Evolutionary conservation across 1,140 invertebrate genomes (phyloP).

Genomic region (Cydia fagiglandana): DNA sequence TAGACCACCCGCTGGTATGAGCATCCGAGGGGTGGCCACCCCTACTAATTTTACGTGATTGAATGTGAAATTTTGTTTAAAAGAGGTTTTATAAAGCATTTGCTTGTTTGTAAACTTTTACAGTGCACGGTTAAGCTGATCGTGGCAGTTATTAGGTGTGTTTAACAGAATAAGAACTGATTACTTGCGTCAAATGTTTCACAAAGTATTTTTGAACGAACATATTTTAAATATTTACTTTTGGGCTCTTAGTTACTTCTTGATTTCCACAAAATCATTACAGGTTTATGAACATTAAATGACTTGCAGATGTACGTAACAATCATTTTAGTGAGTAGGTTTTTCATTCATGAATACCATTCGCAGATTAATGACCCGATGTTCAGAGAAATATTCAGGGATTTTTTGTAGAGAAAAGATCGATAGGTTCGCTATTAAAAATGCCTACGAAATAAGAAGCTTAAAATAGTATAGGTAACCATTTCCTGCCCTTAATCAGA

Average conservation of each 20-base stretch:
- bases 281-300: not conserved
- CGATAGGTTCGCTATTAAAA: no score
- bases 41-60: slow-evolving; percentile 67
- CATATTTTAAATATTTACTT: not conserved
- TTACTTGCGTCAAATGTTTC: not conserved
- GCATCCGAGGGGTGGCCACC: slow-evolving; percentile 41
- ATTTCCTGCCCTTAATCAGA: no score
- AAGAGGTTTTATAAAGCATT: slow-evolving; percentile 54
- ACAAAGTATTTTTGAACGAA: not conserved
- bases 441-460: no score
- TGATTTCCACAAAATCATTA: not conserved
- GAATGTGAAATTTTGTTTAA: slow-evolving; percentile 69
- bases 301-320: no score
- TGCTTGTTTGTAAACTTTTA: slow-evolving; percentile 20
- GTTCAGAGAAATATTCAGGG: no score
- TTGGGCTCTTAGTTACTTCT: not conserved
- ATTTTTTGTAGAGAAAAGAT: no score
- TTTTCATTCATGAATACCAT: no score
- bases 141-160: not conserved
- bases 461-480: no score
- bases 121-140: not conserved
- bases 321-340: no score
- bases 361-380: no score
- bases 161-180: not conserved
- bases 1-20: slow-evolving; percentile 36